These are phyloP conservation scores for Delia radicum DNA, from an alignment of 1,140 invertebrate genomes.

Conservation along the genomic window DNA sequence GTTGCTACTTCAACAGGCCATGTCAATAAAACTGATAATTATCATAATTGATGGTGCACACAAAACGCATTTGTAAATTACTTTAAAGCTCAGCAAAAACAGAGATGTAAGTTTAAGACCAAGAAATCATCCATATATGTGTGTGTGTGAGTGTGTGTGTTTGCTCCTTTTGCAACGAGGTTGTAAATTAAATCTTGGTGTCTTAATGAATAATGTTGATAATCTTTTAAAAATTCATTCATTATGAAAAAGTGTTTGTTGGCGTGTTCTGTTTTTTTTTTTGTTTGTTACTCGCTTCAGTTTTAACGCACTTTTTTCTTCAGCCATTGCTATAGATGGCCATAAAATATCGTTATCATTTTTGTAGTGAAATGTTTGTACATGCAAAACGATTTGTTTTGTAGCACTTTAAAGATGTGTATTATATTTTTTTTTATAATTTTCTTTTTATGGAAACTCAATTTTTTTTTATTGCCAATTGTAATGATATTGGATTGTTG, in stretches of 20 bases:
- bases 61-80: constrained; percentile 24
- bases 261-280: too few relatives aligned
- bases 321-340: neutral
- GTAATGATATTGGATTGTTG: neutral
- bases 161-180: neutral
- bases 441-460: neutral
- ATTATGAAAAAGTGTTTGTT: neutral
- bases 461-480: neutral
- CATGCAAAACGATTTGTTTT: constrained; percentile 22
- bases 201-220: neutral
- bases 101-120: neutral
- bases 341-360: neutral
- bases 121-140: neutral
- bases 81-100: neutral
- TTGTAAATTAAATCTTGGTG: constrained; percentile 3
- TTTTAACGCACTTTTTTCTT: neutral
- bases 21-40: constrained; percentile 33
- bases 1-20: constrained; percentile 21
- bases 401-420: neutral
- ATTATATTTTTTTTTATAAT: neutral
- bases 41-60: constrained; percentile 30
- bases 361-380: constrained; percentile 17
- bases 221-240: constrained; percentile 8
- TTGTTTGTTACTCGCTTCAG: too few relatives aligned
- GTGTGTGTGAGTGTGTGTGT: neutral